Percentiles rank a stretch among this genome's conserved stretches.
These are phyloP conservation scores for Desmophyllum pertusum DNA, from an alignment of 92 coral and sea anemone species.

Conservation along the genomic window DNA sequence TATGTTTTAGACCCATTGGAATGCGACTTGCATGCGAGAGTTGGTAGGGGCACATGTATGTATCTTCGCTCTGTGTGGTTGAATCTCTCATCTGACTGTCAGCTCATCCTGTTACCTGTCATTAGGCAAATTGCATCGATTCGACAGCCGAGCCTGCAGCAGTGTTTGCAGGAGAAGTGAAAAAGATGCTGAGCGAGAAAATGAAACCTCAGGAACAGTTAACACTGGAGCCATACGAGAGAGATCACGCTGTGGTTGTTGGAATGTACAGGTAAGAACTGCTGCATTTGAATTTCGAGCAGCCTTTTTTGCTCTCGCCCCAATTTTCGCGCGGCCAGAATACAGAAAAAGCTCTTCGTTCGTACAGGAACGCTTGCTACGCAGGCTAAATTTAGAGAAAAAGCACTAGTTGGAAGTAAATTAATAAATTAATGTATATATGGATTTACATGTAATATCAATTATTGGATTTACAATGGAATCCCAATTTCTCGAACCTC, in stretches of 20 bases:
- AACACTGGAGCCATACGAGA: conserved; percentile 94
- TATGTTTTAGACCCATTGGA: too few relatives aligned
- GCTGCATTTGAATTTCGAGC: not conserved
- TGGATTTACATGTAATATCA: not conserved
- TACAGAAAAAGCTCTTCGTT: too few relatives aligned
- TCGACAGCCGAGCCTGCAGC: conserved; percentile 99
- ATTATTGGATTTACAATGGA: not conserved
- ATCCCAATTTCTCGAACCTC: not conserved
- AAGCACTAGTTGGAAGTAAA: too few relatives aligned
- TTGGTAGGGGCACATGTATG: too few relatives aligned
- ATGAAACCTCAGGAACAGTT: conserved; percentile 99
- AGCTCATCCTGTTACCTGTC: not conserved
- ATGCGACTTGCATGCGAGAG: too few relatives aligned
- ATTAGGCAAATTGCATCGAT: conserved; percentile 96
- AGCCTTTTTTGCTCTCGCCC: not conserved
- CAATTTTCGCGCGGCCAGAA: too few relatives aligned
- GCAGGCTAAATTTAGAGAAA: too few relatives aligned
- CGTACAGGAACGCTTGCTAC: too few relatives aligned
- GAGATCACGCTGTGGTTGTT: conserved; percentile 99
- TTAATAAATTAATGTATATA: too few relatives aligned
- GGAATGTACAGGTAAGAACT: conserved; percentile 89
- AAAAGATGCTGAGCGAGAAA: conserved; percentile 95
- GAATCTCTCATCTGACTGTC: too few relatives aligned
- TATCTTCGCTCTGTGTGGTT: too few relatives aligned
- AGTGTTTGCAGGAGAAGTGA: conserved; percentile 98